phyloP scores from a whole-genome alignment of 2,113 vertebrate species.

The Pollachius pollachius region DNA sequence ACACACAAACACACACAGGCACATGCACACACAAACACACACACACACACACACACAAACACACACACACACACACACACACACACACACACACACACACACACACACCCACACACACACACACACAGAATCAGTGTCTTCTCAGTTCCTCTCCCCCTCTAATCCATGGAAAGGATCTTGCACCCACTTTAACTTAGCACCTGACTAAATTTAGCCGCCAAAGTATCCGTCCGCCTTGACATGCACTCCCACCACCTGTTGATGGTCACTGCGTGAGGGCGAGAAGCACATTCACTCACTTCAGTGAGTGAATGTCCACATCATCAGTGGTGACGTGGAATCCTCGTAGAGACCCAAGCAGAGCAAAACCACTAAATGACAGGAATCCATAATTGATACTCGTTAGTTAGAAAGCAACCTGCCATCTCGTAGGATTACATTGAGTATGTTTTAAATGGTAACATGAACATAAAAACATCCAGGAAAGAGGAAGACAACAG shows the following conservation, averaged over 20 bases:
- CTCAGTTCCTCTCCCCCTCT: slow-evolving; percentile 6
- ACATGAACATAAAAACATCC: too few relatives aligned
- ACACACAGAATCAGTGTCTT: neutral
- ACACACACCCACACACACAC: neutral
- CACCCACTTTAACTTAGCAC: slow-evolving; percentile 47
- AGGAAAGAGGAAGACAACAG: too few relatives aligned
- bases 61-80: neutral
- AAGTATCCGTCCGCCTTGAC: slow-evolving; percentile 17
- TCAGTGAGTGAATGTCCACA: too few relatives aligned
- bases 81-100: too few relatives aligned
- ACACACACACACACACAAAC: too few relatives aligned
- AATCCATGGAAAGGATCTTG: slow-evolving; percentile 33
- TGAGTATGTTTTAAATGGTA: too few relatives aligned
- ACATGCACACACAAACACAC: neutral
- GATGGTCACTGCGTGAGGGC: neutral
- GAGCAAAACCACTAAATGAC: too few relatives aligned
- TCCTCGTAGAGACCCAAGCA: too few relatives aligned
- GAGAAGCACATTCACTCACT: neutral
- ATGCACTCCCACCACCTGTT: neutral
- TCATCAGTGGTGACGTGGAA: too few relatives aligned
- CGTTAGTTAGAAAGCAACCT: too few relatives aligned
- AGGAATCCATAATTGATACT: too few relatives aligned
- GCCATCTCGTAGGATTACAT: too few relatives aligned
- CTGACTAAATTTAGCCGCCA: slow-evolving; percentile 57
- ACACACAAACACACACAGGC: neutral